phyloP scores from a whole-genome alignment of 2,113 vertebrate genomes.

The Perca fluviatilis region DNA sequence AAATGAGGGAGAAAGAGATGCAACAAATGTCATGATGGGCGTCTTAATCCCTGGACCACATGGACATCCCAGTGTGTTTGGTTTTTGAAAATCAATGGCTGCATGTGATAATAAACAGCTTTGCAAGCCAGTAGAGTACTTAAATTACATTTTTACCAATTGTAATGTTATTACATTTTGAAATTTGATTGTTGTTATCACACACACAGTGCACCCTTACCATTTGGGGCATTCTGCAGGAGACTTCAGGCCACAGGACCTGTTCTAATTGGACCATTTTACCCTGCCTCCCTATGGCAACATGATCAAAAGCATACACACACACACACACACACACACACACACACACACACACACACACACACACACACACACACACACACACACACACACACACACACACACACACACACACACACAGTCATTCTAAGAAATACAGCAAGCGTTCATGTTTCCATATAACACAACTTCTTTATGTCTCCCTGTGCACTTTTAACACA shows the following conservation, averaged over 20 bases:
- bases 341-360: not conserved
- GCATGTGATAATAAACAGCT: conserved; percentile 16
- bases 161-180: not conserved
- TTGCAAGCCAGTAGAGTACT: not conserved
- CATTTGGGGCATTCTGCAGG: not conserved
- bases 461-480: conserved; percentile 29
- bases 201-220: not conserved
- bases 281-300: not conserved
- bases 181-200: not conserved
- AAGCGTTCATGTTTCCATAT: conserved; percentile 21
- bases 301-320: conserved; percentile 3
- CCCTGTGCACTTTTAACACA: conserved; percentile 34
- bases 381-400: not conserved
- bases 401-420: too few relatives aligned
- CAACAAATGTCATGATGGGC: conserved; percentile 10
- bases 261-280: conserved; percentile 5
- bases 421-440: not conserved
- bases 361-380: too few relatives aligned
- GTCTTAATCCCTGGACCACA: conserved; percentile 22
- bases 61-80: not conserved
- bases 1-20: conserved; percentile 11
- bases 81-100: conserved; percentile 1
- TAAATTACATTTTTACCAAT: not conserved
- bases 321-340: too few relatives aligned
- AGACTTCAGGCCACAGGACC: not conserved